Base-by-base conservation (phyloP, 2,797 vertebrate species). In the Pelobates cultripes region DNA sequence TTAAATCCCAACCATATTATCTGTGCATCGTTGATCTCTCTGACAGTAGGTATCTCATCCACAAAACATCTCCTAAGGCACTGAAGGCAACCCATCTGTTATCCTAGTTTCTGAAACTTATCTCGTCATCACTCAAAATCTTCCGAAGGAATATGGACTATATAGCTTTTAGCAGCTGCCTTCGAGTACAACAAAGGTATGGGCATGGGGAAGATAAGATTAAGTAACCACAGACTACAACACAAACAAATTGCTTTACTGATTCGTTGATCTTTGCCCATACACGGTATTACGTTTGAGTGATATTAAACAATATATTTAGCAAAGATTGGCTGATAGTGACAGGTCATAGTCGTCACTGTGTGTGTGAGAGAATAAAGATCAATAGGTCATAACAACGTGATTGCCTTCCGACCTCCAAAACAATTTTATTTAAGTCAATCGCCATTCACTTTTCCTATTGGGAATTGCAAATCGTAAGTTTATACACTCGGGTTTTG, bases 71-170 rank as follows among this genome's bases (percentile, higher is more conserved):
- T 77, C 75, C 81, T 73, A 9, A 61, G 81, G 81, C 68, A 44
- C 75, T 40, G 42, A 53, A 82, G 73, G 77, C 73, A 73, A 73
- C 73, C 75, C 69, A 82, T 82, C 70, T 82, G 60, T 82, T 73
- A 82, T 83, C 70, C 61, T 73, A 73, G 61, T 77, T 78, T 78
- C 70, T 60, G 17, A 43, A n/a, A 44, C 57, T 51, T 51, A 51
- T 51, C 47, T 47, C 75, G 51, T 80, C 64, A 80, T 75, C 79
- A 42, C 67, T 80, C 78, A 68, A 61, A 63, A 74, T 80, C 71
- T 80, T 80, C 60, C 28, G 47, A 71, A 73, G 64, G 78, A 69
- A 83, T 83, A 78, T 78, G 53, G 64, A 40, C 42, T 67, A n/a
- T 73, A 47, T 67, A 41, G 51, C 45, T 76, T 77, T 67, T 82